Evolutionary conservation across 2,113 vertebrate genomes (phyloP).

Genomic region (Loxodonta africana): DNA sequence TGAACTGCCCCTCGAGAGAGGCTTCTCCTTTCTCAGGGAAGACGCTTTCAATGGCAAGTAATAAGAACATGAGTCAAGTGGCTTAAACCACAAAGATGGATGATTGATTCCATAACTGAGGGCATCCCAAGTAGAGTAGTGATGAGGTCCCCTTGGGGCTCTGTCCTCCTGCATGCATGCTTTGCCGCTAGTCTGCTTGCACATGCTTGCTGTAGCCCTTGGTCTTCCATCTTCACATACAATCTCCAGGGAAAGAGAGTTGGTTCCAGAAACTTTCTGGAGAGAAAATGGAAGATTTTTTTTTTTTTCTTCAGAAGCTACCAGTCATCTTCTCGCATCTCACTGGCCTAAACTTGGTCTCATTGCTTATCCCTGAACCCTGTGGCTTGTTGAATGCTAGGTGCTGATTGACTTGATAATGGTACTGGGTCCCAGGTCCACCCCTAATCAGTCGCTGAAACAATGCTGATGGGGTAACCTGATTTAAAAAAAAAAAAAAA

Average conservation of each 20-base stretch:
- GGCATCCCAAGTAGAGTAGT: fast-evolving
- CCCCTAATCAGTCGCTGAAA: background rate
- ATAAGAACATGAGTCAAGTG: background rate
- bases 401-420: background rate
- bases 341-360: background rate
- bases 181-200: background rate
- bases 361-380: background rate
- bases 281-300: background rate
- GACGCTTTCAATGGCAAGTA: background rate
- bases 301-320: background rate
- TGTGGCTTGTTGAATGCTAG: background rate
- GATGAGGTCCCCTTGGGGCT: background rate
- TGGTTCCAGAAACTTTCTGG: background rate
- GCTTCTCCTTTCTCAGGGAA: background rate
- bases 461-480: background rate
- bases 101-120: background rate
- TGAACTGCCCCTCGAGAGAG: background rate
- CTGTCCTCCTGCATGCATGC: no score
- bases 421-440: background rate
- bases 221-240: background rate
- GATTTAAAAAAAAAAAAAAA: no score
- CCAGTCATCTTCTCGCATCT: no score
- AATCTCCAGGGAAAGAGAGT: background rate
- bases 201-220: background rate
- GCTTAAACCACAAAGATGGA: background rate